A percentile compares a stretch with the other conserved stretches of the same genome.
Conservation (phyloP, 2,113 vertebrate species). For the Upupa epops region DNA sequence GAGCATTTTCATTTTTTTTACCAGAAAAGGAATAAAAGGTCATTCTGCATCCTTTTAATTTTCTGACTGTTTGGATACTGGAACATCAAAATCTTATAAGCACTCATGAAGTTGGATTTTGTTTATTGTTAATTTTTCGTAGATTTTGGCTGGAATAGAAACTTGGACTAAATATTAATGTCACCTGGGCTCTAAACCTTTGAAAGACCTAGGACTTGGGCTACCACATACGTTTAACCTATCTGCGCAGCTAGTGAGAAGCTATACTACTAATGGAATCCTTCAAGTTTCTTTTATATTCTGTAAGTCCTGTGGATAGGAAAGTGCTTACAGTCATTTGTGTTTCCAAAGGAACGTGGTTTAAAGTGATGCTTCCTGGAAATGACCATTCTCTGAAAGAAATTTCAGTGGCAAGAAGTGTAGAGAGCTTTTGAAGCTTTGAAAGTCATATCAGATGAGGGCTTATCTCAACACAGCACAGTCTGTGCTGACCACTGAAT, state of each 20-base stretch:
- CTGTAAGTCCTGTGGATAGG: background rate
- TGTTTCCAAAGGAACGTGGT: background rate
- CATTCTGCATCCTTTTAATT: background rate
- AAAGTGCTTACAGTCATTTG: background rate
- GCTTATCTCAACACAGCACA: background rate
- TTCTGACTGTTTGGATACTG: background rate
- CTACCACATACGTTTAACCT: background rate
- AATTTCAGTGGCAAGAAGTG: background rate
- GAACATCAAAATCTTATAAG: background rate
- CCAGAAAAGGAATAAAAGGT: constrained; percentile 4
- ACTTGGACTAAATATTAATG: background rate
- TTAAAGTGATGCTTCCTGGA: background rate
- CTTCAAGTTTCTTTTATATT: background rate
- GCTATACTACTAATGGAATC: background rate
- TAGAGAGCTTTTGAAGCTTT: background rate
- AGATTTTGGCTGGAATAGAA: background rate
- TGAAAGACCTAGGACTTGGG: background rate
- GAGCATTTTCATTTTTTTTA: background rate
- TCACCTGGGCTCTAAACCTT: background rate
- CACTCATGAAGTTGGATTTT: background rate
- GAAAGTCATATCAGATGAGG: background rate
- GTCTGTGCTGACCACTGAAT: background rate
- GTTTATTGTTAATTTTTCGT: background rate
- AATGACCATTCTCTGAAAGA: background rate
- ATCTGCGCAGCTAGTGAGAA: background rate